These are phyloP conservation scores for Parelbella ahira DNA, from an alignment of 2,888 invertebrate species.

Conservation along the genomic window DNA sequence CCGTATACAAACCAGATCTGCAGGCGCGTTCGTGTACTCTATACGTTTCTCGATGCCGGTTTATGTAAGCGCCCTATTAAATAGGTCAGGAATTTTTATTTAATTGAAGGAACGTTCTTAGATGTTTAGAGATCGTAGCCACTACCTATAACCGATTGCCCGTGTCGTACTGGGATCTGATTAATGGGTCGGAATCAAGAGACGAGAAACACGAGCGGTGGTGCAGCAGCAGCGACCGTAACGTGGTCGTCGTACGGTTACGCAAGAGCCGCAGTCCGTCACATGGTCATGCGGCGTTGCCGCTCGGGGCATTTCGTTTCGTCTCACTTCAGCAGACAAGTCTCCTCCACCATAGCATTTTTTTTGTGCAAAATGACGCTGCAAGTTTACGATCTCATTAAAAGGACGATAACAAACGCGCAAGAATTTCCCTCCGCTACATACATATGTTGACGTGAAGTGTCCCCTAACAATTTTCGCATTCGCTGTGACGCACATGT, in stretches of 20 bases:
- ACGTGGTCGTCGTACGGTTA: conserved; percentile 70
- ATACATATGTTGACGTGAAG: conserved; percentile 38
- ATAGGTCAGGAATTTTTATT: conserved; percentile 4
- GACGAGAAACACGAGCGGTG: conserved; percentile 35
- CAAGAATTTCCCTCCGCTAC: conserved; percentile 37
- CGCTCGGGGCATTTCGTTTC: conserved; percentile 49
- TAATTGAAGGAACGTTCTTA: no score
- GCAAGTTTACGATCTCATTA: conserved; percentile 68
- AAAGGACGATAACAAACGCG: conserved; percentile 55
- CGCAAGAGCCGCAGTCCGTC: conserved; percentile 74
- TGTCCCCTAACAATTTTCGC: conserved; percentile 5
- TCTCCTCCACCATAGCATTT: conserved; percentile 67
- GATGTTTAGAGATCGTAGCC: no score
- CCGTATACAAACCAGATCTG: conserved; percentile 12
- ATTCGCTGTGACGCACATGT: not conserved
- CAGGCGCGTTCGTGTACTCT: conserved; percentile 2
- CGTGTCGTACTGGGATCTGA: no score
- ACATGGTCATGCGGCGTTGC: conserved; percentile 74
- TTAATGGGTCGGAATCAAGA: not conserved
- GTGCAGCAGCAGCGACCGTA: conserved; percentile 44
- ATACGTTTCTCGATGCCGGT: not conserved
- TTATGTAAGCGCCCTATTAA: conserved; percentile 5
- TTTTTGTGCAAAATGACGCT: conserved; percentile 72
- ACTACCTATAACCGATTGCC: no score
- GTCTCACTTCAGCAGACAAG: conserved; percentile 60